Evolutionary conservation across 1,140 invertebrate species (phyloP).

Genomic region (Lutraria rhynchaena): DNA sequence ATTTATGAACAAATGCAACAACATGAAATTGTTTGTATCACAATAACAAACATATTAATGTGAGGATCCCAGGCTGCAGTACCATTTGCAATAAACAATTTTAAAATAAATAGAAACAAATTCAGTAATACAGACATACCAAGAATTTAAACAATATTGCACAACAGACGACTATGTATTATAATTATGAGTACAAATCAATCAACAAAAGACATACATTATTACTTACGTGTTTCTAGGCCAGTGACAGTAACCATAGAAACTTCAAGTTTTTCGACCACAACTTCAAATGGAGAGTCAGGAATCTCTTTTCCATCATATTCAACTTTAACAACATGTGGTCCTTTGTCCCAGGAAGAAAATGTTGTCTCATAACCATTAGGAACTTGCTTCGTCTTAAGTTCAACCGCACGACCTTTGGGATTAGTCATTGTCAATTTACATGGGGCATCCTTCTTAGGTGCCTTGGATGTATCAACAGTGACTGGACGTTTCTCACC

Average conservation of each 20-base stretch:
- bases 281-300: slow-evolving; percentile 89
- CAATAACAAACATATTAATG: too few species aligned
- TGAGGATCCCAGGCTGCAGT: too few species aligned
- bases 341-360: slow-evolving; percentile 90
- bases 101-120: too few species aligned
- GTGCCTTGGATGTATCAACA: slow-evolving; percentile 89
- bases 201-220: too few species aligned
- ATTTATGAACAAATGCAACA: too few species aligned
- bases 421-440: slow-evolving; percentile 81
- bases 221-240: slow-evolving; percentile 93
- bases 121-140: too few species aligned
- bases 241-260: slow-evolving; percentile 94
- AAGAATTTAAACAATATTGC: too few species aligned
- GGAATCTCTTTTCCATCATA: slow-evolving; percentile 92
- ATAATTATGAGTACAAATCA: too few species aligned
- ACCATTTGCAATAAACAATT: too few species aligned
- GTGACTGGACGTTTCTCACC: slow-evolving; percentile 89
- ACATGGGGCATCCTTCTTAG: slow-evolving; percentile 86
- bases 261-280: slow-evolving; percentile 91
- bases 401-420: slow-evolving; percentile 84
- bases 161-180: too few species aligned
- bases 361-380: slow-evolving; percentile 92
- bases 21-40: too few species aligned
- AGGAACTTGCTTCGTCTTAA: slow-evolving; percentile 84
- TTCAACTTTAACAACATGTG: slow-evolving; percentile 87